Conservation (phyloP, 2,888 invertebrate species). For the Spialia ferax region DNA sequence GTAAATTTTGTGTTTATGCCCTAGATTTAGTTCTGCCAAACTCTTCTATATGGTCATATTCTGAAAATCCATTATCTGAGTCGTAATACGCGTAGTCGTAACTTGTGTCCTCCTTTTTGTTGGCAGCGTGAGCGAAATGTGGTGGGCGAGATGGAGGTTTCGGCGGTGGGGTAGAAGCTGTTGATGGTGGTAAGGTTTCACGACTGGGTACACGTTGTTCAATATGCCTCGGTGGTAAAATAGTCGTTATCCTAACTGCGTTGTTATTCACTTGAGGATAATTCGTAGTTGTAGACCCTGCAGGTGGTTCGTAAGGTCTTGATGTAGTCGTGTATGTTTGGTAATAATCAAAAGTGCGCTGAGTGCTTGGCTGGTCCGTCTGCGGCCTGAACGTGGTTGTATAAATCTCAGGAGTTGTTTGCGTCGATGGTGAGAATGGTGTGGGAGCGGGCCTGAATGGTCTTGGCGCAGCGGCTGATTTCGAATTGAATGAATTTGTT, state of each 20-base stretch:
- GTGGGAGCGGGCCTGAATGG: constrained; percentile 73
- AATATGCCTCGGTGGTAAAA: constrained; percentile 54
- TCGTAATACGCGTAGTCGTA: constrained; percentile 96
- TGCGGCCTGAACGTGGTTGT: constrained; percentile 63
- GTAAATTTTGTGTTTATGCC: constrained; percentile 61
- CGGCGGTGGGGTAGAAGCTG: constrained; percentile 46
- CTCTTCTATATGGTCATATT: constrained; percentile 88
- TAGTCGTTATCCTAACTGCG: constrained; percentile 58
- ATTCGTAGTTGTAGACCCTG: constrained; percentile 52
- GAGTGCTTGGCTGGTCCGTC: constrained; percentile 65
- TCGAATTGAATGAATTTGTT: constrained; percentile 63
- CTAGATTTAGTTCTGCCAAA: constrained; percentile 87
- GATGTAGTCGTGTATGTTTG: constrained; percentile 78
- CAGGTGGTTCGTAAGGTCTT: constrained; percentile 60
- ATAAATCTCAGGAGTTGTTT: constrained; percentile 59
- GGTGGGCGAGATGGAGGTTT: constrained; percentile 60
- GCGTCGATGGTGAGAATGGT: constrained; percentile 52
- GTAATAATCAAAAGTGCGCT: constrained; percentile 71
- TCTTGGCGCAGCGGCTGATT: constrained; percentile 67
- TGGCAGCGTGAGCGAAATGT: constrained; percentile 70
- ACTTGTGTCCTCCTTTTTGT: constrained; percentile 89
- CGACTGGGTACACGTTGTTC: constrained; percentile 60
- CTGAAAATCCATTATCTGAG: constrained; percentile 86
- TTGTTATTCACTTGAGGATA: constrained; percentile 54
- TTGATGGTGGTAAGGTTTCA: constrained; percentile 54